These are phyloP conservation scores for Drosophila gaucha DNA, from an alignment of 2,888 invertebrate genomes.

Conservation along the genomic window DNA sequence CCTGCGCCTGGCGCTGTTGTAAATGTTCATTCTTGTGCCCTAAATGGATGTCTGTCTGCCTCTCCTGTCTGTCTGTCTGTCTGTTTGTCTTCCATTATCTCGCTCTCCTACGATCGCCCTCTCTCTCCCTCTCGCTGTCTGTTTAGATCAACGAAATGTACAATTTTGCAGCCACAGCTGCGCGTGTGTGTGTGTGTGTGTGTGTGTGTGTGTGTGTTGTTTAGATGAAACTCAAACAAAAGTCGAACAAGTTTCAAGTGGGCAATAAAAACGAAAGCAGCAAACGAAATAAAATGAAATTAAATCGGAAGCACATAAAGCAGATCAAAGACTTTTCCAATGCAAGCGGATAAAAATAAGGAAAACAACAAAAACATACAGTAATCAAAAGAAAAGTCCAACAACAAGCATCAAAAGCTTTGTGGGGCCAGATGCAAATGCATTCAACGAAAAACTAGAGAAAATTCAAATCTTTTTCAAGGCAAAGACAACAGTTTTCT, in stretches of 20 bases:
- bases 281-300: conserved; percentile 43
- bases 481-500: background rate
- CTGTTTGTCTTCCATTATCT: conserved; percentile 1
- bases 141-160: background rate
- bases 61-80: no score
- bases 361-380: background rate
- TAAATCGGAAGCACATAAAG: conserved; percentile 72
- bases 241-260: conserved; percentile 66
- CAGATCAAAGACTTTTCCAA: conserved; percentile 63
- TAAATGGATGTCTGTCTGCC: conserved; percentile 57
- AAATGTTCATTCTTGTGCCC: conserved; percentile 60
- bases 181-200: background rate
- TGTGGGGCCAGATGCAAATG: conserved; percentile 35
- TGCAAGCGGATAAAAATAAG: conserved; percentile 15
- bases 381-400: conserved; percentile 30
- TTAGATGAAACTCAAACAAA: conserved; percentile 53
- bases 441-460: conserved; percentile 26
- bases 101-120: background rate
- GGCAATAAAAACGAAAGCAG: conserved; percentile 72
- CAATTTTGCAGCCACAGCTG: conserved; percentile 26
- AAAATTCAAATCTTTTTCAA: background rate
- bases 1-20: conserved; percentile 50
- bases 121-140: background rate
- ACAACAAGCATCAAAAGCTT: conserved; percentile 41
- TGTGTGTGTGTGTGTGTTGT: conserved; percentile 35